phyloP scores from a whole-genome alignment of 2,888 invertebrate genomes.

The Nycteola revayana region DNA sequence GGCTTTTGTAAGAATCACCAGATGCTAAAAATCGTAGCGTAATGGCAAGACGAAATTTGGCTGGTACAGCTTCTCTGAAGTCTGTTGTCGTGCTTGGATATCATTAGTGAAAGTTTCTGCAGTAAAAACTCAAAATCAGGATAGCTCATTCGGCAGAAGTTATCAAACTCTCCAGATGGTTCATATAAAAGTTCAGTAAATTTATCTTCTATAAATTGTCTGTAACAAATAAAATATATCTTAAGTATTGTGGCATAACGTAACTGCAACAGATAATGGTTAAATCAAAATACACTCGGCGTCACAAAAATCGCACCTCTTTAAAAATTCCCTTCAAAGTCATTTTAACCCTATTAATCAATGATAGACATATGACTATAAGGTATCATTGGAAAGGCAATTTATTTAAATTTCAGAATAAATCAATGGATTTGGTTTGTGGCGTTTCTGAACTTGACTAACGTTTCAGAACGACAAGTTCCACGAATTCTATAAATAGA shows the following conservation, averaged over 20 bases:
- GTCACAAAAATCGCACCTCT: too few relatives aligned
- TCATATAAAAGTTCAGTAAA: slow-evolving; percentile 31
- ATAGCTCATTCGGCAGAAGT: slow-evolving; percentile 31
- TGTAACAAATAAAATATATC: slow-evolving; percentile 11
- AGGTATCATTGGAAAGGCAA: too few relatives aligned
- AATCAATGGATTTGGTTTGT: too few relatives aligned
- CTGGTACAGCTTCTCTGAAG: slow-evolving; percentile 22
- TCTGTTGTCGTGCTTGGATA: slow-evolving; percentile 33
- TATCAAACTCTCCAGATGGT: slow-evolving; percentile 37
- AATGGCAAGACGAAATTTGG: slow-evolving; percentile 20
- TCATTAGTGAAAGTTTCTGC: slow-evolving; percentile 34
- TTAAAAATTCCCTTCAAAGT: too few relatives aligned
- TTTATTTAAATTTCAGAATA: too few relatives aligned
- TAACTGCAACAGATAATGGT: slow-evolving; percentile 2
- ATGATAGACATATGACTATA: too few relatives aligned
- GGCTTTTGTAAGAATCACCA: slow-evolving; percentile 20
- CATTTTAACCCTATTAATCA: too few relatives aligned
- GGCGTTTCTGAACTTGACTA: too few relatives aligned
- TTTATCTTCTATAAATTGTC: slow-evolving; percentile 30
- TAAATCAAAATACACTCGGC: slow-evolving; percentile 4
- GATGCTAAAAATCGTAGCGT: slow-evolving; percentile 29
- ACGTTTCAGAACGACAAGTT: too few relatives aligned
- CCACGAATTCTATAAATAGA: too few relatives aligned
- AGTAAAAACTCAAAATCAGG: slow-evolving; percentile 38
- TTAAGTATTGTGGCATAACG: slow-evolving; percentile 2